A percentile compares a stretch with the other conserved stretches of the same genome.
Conservation (phyloP, 2,113 vertebrate species). For the Suncus etruscus region DNA sequence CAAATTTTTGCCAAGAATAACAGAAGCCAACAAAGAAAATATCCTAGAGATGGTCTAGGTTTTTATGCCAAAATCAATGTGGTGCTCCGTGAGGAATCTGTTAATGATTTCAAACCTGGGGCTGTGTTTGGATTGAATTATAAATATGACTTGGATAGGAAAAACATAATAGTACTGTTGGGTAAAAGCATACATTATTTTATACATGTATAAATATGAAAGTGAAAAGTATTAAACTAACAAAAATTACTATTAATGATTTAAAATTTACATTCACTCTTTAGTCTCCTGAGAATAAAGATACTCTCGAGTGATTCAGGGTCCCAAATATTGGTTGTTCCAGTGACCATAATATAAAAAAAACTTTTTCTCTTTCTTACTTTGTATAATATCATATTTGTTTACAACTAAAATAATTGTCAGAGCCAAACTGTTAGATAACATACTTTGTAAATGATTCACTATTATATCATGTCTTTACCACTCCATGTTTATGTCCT, state of each 20-base stretch:
- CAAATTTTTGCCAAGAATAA: background rate
- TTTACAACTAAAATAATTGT: background rate
- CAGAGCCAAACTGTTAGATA: background rate
- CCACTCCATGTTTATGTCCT: background rate
- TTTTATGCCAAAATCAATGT: background rate
- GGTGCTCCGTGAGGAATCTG: background rate
- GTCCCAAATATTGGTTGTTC: background rate
- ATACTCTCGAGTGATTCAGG: background rate
- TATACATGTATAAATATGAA: background rate
- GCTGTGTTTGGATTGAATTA: background rate
- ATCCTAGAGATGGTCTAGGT: background rate
- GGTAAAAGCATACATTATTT: background rate
- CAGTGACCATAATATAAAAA: background rate
- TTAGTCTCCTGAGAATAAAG: background rate
- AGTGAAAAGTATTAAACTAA: background rate
- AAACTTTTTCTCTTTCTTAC: background rate
- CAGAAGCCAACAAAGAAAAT: conserved; percentile 2
- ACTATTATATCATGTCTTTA: background rate
- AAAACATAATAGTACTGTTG: background rate
- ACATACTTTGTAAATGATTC: background rate
- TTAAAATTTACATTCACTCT: background rate
- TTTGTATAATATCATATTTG: background rate
- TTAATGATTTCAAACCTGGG: background rate
- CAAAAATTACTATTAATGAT: background rate
- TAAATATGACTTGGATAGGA: background rate